Evolutionary conservation across 2,113 vertebrate genomes (phyloP).

Genomic region (Hemiprocne comata): DNA sequence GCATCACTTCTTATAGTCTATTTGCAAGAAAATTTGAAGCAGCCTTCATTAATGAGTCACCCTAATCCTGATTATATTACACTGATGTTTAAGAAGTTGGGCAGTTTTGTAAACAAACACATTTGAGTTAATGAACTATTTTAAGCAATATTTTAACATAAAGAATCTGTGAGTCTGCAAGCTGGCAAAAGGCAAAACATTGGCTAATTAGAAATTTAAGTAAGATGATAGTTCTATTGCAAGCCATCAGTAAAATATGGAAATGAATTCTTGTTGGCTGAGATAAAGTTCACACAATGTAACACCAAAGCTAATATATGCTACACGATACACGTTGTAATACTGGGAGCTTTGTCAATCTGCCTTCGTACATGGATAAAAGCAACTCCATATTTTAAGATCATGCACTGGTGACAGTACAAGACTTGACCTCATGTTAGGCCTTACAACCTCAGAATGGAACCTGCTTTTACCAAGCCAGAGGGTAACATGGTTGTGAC

Average conservation of each 20-base stretch:
- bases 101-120: background rate
- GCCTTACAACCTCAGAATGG: background rate
- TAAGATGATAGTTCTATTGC: background rate
- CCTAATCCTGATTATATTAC: background rate
- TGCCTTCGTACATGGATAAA: background rate
- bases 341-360: background rate
- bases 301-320: background rate
- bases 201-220: background rate
- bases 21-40: background rate
- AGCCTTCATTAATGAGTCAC: background rate
- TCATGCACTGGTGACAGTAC: background rate
- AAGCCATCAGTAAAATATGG: background rate
- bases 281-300: background rate
- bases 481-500: background rate
- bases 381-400: background rate
- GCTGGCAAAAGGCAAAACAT: background rate
- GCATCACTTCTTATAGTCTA: background rate
- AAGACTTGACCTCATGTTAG: background rate
- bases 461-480: background rate
- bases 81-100: background rate
- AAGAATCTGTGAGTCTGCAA: background rate
- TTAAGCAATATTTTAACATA: background rate
- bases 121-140: background rate
- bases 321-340: rapidly evolving
- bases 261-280: background rate